Conservation (phyloP, 2,113 vertebrate genomes). For the Callipepla californica region DNA sequence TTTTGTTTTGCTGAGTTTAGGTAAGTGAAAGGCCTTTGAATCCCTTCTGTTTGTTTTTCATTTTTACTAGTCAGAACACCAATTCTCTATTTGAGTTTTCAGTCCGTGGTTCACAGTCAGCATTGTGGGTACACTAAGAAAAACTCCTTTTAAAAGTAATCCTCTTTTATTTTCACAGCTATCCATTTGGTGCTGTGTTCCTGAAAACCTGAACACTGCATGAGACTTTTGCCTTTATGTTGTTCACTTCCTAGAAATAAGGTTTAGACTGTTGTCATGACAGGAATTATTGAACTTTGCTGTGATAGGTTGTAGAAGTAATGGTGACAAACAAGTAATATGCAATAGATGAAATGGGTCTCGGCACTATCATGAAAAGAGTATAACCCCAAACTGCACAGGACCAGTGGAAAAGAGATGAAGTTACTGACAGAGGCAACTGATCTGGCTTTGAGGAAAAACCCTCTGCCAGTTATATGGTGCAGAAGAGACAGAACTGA, state of each 20-base stretch:
- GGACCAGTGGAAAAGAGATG: background rate
- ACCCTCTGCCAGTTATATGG: background rate
- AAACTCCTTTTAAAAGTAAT: background rate
- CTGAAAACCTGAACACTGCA: constrained; percentile 36
- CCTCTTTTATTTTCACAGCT: constrained; percentile 68
- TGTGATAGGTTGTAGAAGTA: background rate
- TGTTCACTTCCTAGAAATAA: constrained; percentile 1
- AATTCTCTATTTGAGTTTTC: background rate
- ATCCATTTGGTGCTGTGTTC: background rate
- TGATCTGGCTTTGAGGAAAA: background rate
- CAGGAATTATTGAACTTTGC: background rate
- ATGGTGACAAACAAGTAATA: background rate
- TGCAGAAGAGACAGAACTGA: background rate
- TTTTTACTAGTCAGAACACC: background rate
- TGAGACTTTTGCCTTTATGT: background rate
- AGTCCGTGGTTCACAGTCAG: background rate
- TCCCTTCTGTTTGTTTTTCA: background rate
- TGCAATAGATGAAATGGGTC: background rate
- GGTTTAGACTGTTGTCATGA: background rate
- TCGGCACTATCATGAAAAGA: background rate
- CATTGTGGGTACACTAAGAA: background rate
- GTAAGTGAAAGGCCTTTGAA: background rate
- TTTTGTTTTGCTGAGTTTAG: background rate
- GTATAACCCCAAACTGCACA: background rate
- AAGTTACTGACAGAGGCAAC: background rate